Evolutionary conservation across 2,113 vertebrate genomes (phyloP), one percentile per base, ranked within the genome.

Genomic region (Polyodon spathula): DNA sequence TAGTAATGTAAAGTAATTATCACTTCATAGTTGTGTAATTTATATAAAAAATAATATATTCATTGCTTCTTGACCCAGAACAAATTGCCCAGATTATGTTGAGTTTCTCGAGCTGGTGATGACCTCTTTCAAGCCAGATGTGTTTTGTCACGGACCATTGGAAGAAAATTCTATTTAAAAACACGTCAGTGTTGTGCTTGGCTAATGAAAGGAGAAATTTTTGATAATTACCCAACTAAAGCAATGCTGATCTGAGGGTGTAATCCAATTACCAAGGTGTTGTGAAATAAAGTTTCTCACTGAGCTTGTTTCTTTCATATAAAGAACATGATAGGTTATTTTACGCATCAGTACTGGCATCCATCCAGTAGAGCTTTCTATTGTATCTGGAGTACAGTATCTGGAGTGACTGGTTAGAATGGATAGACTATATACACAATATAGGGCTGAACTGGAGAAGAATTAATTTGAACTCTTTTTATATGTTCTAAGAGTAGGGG

Each of bases 81-180:
- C 55, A 66, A 59, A 63, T 66, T 63, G 53, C 63, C 8, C n/a
- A 56, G 40, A 17, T 62, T 68, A 67, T 40, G 50, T 15, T 14
- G 41, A 9, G 16, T 53, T 54, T 17, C 73, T 73, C 68, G 60
- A 44, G 54, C 60, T 41, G 41, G 46, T 58, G 63, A 57, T 60
- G 62, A 64, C 64, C 55, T 46, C 17, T 53, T 54, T 60, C 51
- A 54, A 46, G 14, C 61, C 64, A 70, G 62, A 66, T 61, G 60
- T 59, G 60, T 54, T 62, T 50, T 63, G 51, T 55, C 14, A 38
- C 16, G 59, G 55, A 60, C 59, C 40, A 55, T 70, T 73, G 69
- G n/a, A n/a, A n/a, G n/a, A n/a, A n/a, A n/a, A n/a, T n/a, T 61
- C 63, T 70, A n/a, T 63, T 68, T 38, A 65, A 68, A 73, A 70